A percentile compares a stretch with the other conserved stretches of the same genome.
These are phyloP conservation scores for Noctua fimbriata DNA, from an alignment of 2,888 invertebrate species.

Conservation along the genomic window DNA sequence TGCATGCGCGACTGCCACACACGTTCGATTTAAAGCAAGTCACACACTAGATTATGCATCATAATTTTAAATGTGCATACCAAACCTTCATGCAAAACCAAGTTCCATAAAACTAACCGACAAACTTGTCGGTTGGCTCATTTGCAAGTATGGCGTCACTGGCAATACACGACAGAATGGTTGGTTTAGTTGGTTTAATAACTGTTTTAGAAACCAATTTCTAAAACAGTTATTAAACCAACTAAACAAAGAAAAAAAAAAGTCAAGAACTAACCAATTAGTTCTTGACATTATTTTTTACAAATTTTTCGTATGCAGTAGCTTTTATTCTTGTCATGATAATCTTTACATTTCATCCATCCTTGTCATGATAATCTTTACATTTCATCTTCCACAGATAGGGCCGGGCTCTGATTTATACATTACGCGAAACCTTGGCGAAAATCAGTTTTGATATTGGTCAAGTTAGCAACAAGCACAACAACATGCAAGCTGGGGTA, in stretches of 20 bases:
- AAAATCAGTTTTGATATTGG: neutral
- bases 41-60: neutral
- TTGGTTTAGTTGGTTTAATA: neutral
- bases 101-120: neutral
- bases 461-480: neutral
- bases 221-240: too few species aligned
- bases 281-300: neutral
- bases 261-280: too few species aligned
- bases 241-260: too few species aligned
- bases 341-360: neutral
- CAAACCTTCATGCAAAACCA: neutral
- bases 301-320: neutral
- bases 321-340: conserved; percentile 8
- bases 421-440: neutral
- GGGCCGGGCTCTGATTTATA: neutral
- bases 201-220: neutral
- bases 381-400: neutral
- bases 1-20: conserved; percentile 3
- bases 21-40: neutral
- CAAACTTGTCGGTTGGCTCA: neutral
- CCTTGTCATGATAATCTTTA: conserved; percentile 11
- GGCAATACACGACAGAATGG: neutral
- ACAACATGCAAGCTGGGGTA: neutral
- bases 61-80: neutral
- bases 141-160: neutral